These are phyloP conservation scores for Pristionchus japonicus DNA, from an alignment of 2,888 invertebrate genomes.

Conservation along the genomic window DNA sequence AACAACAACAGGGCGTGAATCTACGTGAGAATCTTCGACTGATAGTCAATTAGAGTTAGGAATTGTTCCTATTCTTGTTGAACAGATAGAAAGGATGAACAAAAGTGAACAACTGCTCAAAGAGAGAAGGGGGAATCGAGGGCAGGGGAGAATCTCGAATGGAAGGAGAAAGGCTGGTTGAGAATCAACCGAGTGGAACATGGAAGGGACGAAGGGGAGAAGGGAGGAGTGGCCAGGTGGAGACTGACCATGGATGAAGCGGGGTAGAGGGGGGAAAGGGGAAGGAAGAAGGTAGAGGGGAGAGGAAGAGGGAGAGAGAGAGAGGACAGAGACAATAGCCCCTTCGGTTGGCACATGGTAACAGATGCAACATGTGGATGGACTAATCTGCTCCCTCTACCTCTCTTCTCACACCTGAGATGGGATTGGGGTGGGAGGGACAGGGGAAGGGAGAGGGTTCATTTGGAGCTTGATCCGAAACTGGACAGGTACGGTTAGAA, in stretches of 20 bases:
- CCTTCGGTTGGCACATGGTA: constrained; percentile 37
- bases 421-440: not conserved
- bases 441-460: not conserved
- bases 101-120: constrained; percentile 33
- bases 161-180: not conserved
- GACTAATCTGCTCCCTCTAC: not conserved
- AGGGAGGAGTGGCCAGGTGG: not conserved
- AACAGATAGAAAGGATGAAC: not conserved
- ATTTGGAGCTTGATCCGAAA: no score
- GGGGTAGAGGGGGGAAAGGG: not conserved
- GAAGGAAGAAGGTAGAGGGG: not conserved
- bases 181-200: constrained; percentile 15
- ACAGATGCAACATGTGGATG: not conserved
- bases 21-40: not conserved
- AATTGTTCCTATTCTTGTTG: not conserved
- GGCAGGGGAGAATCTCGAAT: not conserved
- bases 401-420: constrained; percentile 25
- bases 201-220: no score
- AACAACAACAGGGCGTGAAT: constrained; percentile 18
- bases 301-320: not conserved
- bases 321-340: not conserved
- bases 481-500: not conserved
- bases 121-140: not conserved
- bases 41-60: not conserved
- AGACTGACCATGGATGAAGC: not conserved